Evolutionary conservation across 2,113 vertebrate species (phyloP), one percentile per base, ranked within the genome.

Genomic region (Marmota monax): DNA sequence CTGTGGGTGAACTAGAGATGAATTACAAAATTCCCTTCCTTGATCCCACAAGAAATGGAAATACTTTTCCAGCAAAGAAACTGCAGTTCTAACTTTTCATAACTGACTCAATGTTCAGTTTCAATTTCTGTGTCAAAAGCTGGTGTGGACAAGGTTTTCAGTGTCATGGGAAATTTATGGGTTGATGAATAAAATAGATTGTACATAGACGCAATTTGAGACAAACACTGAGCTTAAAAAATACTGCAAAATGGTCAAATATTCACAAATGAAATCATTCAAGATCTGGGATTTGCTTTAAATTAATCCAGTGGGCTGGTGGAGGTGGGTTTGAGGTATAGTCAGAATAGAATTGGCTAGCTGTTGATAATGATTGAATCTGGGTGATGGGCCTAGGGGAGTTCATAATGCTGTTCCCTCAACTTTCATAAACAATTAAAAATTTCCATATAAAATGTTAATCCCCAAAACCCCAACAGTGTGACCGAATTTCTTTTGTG

Each of bases 391-490:
- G 5, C 23, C 22, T 20, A 10, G 1, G 45, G 37, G 73, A 17
- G 23, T 77, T 80, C 25, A 87, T 88, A 88, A n/a, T 45, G 48
- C 29, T 58, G 67, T 91, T 94, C 87, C 86, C 42, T 84, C 73
- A 90, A 84, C 32, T 61, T 42, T 69, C 67, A 22, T 70, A 88
- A 95, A 92, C 3, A 18, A 65, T 92, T 72, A 23, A 82, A 93
- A 61, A 39, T 97, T 90, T 82, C 74, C 65, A 23, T 79, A n/a
- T 94, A 86, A 88, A 96, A 95, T 82, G 53, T 69, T 70, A 80
- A 84, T 45, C 72, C n/a, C 61, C 12, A 4, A 45, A 51, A 18
- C 29, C 48, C 69, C 23, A 69, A 77, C 32, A 5, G 5, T 67
- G 25, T 79, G 29, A 18, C 37, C 4, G 22, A 23, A 61, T 94